Base-by-base conservation (phyloP, 2,888 invertebrate genomes). In the Athalia circularis region DNA sequence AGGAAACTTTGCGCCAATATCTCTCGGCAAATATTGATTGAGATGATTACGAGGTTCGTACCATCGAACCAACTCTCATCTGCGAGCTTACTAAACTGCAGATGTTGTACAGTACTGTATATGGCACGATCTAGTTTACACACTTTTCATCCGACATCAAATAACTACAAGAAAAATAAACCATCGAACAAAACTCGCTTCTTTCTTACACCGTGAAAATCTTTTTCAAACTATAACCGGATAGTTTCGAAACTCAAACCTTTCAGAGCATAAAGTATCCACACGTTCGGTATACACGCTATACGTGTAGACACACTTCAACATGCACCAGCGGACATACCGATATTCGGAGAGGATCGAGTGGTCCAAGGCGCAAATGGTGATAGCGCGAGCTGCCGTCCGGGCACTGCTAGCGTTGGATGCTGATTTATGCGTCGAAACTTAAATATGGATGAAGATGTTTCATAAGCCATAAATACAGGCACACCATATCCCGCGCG, bases 391-490 rank as follows among this genome's bases (percentile, higher is more conserved):
- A 65, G 67, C 76, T 81, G 81, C 82, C 81, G 79, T 29, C 29
- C 29, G 81, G 80, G 57, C 83, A 80, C 82, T 82, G 83, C 29
- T 29, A 29, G 29, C 29, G 29, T 29, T 81, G 82, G 83, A 78
- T 70, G 70, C 79, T 86, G 86, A 86, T 86, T 86, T 86, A 86
- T 86, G 83, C 79, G 84, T 83, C 83, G 80, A 82, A 82, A 81
- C 83, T 85, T 86, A 86, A 86, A 86, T 85, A 86, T 85, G 85
- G 85, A 86, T 86, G 86, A 85, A 86, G 86, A 86, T 85, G 85
- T 86, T 85, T 81, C 85, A 81, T 83, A 83, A 82, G 82, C 83
- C 84, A 85, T 85, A 85, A 85, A 86, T 85, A 86, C 84, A 68
- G 62, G 75, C 61, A 48, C 75, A 75, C 50, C 75, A 75, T 75